Evolutionary conservation across 2,888 invertebrate species (phyloP), one percentile per base, ranked within the genome.

Genomic region (Eugnorisma glareosa): DNA sequence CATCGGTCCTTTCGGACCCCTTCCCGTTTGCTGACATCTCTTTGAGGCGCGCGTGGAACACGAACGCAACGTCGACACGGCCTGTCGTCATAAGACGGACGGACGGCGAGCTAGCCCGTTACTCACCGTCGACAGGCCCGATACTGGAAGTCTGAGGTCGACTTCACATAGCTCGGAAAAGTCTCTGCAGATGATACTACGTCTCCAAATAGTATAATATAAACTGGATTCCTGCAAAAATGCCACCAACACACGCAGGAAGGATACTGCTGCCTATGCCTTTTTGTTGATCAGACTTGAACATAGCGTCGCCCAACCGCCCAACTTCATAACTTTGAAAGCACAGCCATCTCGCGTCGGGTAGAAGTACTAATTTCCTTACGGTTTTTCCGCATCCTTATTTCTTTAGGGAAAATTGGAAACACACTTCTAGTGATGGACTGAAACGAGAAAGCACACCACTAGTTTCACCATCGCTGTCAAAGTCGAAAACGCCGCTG

Each of bases 311-410:
- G 21, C 48, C 48, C 21, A 45, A 24, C 51, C 4, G 21, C 48
- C 48, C 21, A 45, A 24, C 51, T 51, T 24, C 37, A 21, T 2
- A 1, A 40, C 28, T 7, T 70, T 70, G 28, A 48, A 28, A 35
- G 5, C 24, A 74, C 67, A 57, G 67, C 72, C 82, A 75, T 69
- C 72, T 85, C 67, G 37, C 18, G 54, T 15, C 61, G 61, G 75
- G 57, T 72, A 69, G 64, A 59, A 6, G 15, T 45, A 67, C 35
- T 51, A 6, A 78, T 48, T 48, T 66, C 11, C 51, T 61, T 71
- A 54, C 74, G 63, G 74, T 57, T 74, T 81, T 51, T 48, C 11
- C 7, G 40, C 0, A 31, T 8, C 40, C n/a, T 70, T 54, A 63
- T n/a, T 13, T 4, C 54, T 51, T 24, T 51, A 24, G n/a, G n/a